phyloP scores from a whole-genome alignment of 2,888 invertebrate species.

The Orchesella flavescens region DNA sequence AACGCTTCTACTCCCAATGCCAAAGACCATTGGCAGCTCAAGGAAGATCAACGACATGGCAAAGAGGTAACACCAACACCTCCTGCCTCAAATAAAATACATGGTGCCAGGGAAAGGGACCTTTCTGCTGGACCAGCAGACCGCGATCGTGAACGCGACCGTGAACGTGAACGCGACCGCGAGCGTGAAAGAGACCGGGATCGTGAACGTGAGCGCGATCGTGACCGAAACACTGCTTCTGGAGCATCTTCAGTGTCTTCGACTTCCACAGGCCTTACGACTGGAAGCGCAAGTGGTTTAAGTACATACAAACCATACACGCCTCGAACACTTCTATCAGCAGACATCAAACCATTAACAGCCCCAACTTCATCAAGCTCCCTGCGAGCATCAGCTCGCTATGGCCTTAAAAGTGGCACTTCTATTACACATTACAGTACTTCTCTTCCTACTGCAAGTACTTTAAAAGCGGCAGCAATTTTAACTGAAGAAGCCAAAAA shows the following conservation, averaged over 20 bases:
- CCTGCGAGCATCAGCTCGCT: slow-evolving; percentile 67
- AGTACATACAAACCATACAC: slow-evolving; percentile 50
- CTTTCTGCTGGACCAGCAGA: neutral
- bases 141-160: neutral
- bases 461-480: slow-evolving; percentile 50
- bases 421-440: slow-evolving; percentile 68
- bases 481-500: slow-evolving; percentile 62
- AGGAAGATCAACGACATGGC: neutral
- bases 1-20: neutral
- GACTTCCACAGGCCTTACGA: neutral
- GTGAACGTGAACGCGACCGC: neutral
- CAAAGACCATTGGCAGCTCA: neutral
- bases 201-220: neutral
- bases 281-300: slow-evolving; percentile 40
- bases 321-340: slow-evolving; percentile 24
- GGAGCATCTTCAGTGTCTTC: slow-evolving; percentile 1
- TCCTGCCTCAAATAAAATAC: no score
- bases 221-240: neutral
- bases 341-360: slow-evolving; percentile 50
- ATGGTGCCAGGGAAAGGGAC: no score
- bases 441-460: slow-evolving; percentile 62
- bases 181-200: neutral
- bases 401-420: slow-evolving; percentile 68
- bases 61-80: neutral
- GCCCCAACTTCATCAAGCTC: slow-evolving; percentile 65